A percentile compares a stretch with the other conserved stretches of the same genome.
Conservation (phyloP, 1,140 invertebrate species). For the Octopus sinensis region DNA sequence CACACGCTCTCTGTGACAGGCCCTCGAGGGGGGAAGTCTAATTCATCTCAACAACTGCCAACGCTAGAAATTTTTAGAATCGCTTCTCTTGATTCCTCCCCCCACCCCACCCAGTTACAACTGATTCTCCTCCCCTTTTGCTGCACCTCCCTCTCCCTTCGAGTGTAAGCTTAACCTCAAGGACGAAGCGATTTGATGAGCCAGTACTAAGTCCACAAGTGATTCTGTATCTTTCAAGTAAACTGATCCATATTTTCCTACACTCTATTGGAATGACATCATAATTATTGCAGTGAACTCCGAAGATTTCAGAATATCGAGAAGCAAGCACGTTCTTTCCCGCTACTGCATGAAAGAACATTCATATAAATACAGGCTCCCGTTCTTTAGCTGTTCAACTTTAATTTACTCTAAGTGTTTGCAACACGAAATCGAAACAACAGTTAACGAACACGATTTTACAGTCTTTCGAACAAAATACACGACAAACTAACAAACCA, state of each 20-base stretch:
- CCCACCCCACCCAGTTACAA: background rate
- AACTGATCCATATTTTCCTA: constrained; percentile 13
- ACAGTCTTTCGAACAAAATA: too few species aligned
- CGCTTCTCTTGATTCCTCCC: background rate
- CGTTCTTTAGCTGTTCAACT: too few species aligned
- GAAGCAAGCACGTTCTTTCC: background rate
- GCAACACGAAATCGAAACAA: too few species aligned
- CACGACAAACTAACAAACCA: too few species aligned
- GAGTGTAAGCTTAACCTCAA: background rate
- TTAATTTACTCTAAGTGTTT: too few species aligned
- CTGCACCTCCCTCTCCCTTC: constrained; percentile 6
- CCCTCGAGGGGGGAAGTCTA: constrained; percentile 4
- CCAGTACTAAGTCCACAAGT: constrained; percentile 13
- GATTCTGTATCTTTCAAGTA: constrained; percentile 12
- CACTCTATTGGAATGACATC: constrained; percentile 12
- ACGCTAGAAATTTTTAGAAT: constrained; percentile 5
- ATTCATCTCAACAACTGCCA: constrained; percentile 14
- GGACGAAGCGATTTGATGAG: constrained; percentile 6
- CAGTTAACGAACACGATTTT: too few species aligned
- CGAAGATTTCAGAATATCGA: background rate
- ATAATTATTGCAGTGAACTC: constrained; percentile 6
- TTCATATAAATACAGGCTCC: too few species aligned
- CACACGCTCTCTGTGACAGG: constrained; percentile 11
- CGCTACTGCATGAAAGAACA: too few species aligned
- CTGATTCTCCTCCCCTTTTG: constrained; percentile 6